A percentile compares a stretch with the other conserved stretches of the same genome.
phyloP scores from a whole-genome alignment of 2,888 invertebrate genomes.

The Melikaiella ostensackeni region DNA sequence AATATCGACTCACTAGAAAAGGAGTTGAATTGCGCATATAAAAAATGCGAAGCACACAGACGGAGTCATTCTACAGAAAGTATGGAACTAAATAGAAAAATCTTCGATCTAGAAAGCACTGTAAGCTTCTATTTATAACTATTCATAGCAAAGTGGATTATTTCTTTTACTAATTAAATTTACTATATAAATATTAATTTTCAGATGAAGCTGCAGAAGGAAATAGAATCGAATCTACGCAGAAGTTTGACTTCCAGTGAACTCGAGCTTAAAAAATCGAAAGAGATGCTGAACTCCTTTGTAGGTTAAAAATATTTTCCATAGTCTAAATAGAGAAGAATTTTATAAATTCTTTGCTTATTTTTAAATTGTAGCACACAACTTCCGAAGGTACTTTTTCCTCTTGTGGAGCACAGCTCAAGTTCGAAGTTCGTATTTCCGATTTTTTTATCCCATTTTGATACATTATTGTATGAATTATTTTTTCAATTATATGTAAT shows the following conservation, averaged over 20 bases:
- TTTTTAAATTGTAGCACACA: conserved; percentile 19
- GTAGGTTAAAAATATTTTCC: no score
- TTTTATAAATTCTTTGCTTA: neutral
- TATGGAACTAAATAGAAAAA: conserved; percentile 61
- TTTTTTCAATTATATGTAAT: neutral
- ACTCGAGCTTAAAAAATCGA: conserved; percentile 59
- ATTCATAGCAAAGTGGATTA: no score
- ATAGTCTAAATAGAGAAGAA: no score
- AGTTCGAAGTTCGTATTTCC: conserved; percentile 7
- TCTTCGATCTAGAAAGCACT: conserved; percentile 62
- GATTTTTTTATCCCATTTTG: neutral
- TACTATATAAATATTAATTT: conserved; percentile 38
- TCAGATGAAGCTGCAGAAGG: conserved; percentile 61
- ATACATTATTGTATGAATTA: neutral
- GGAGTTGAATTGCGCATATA: conserved; percentile 56
- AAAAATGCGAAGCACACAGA: conserved; percentile 60
- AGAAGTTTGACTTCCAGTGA: conserved; percentile 60
- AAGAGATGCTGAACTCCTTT: no score
- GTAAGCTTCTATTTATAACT: conserved; percentile 53
- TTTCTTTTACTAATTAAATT: no score
- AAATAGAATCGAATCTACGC: conserved; percentile 56
- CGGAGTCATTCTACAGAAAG: conserved; percentile 57
- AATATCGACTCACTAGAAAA: conserved; percentile 62
- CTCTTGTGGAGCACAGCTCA: conserved; percentile 32
- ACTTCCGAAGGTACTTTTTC: neutral